These are phyloP conservation scores for Patella caerulea DNA, from an alignment of 2,888 invertebrate genomes.

Conservation along the genomic window DNA sequence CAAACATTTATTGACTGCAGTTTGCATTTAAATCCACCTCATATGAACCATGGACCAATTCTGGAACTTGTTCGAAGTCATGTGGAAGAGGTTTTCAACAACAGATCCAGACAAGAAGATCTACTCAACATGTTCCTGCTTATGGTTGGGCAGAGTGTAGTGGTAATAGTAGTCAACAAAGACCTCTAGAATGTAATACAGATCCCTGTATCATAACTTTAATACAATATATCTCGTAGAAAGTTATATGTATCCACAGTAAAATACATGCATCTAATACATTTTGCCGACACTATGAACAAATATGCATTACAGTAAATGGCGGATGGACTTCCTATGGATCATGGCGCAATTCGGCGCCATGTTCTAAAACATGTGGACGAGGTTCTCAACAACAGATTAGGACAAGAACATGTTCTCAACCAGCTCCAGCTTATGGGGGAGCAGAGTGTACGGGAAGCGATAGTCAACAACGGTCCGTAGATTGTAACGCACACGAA, in stretches of 20 bases:
- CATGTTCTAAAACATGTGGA: conserved; percentile 15
- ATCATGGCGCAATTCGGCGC: neutral
- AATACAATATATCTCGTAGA: too few relatives aligned
- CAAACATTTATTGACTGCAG: too few relatives aligned
- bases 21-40: neutral
- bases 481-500: neutral
- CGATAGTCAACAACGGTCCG: neutral
- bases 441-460: neutral
- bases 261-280: too few relatives aligned
- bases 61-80: conserved; percentile 6
- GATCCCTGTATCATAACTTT: neutral
- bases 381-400: conserved; percentile 8
- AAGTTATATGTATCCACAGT: too few relatives aligned
- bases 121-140: conserved; percentile 10
- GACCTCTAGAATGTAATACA: neutral
- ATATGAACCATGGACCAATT: conserved; percentile 10
- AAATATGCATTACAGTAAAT: neutral
- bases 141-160: conserved; percentile 8
- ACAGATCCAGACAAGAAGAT: conserved; percentile 11
- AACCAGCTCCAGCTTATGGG: conserved; percentile 8
- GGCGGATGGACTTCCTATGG: conserved; percentile 7
- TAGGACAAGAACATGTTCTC: conserved; percentile 10
- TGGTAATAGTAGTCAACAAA: neutral
- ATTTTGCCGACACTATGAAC: too few relatives aligned
- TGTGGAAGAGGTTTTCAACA: conserved; percentile 12